These are phyloP conservation scores for Knipowitschia caucasica DNA, from an alignment of 2,797 vertebrate species.

Conservation along the genomic window DNA sequence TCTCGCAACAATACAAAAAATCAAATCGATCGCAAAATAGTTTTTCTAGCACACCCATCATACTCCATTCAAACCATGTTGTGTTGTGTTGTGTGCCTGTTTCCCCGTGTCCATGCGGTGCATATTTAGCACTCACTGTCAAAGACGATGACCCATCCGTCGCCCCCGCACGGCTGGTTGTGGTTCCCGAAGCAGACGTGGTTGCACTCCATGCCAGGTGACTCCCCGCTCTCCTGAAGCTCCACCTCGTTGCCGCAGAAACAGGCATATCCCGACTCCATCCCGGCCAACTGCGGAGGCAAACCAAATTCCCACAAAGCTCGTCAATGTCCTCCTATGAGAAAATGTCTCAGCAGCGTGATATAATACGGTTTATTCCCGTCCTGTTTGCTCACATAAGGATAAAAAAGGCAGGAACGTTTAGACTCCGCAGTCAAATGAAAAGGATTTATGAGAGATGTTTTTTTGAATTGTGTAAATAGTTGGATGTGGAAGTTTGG, in stretches of 20 bases:
- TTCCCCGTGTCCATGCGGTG: no score
- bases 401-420: neutral
- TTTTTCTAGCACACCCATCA: no score
- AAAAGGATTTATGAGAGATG: constrained; percentile 9
- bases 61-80: no score
- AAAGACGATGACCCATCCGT: constrained; percentile 93
- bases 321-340: constrained; percentile 20
- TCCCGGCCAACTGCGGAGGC: constrained; percentile 85
- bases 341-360: neutral
- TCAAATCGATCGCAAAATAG: no score
- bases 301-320: constrained; percentile 17
- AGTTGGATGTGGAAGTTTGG: constrained; percentile 2
- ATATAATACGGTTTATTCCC: constrained; percentile 1
- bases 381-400: neutral
- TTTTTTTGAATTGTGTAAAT: constrained; percentile 8
- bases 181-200: constrained; percentile 97
- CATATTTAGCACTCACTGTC: constrained; percentile 82
- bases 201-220: constrained; percentile 90
- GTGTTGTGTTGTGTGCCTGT: no score
- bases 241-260: constrained; percentile 95
- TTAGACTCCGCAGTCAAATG: constrained; percentile 3
- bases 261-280: constrained; percentile 96
- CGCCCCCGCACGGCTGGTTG: constrained; percentile 93
- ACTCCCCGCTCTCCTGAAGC: constrained; percentile 83
- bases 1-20: no score